These are phyloP conservation scores for Malurus cyaneus DNA, from an alignment of 2,113 vertebrate species.

Conservation along the genomic window DNA sequence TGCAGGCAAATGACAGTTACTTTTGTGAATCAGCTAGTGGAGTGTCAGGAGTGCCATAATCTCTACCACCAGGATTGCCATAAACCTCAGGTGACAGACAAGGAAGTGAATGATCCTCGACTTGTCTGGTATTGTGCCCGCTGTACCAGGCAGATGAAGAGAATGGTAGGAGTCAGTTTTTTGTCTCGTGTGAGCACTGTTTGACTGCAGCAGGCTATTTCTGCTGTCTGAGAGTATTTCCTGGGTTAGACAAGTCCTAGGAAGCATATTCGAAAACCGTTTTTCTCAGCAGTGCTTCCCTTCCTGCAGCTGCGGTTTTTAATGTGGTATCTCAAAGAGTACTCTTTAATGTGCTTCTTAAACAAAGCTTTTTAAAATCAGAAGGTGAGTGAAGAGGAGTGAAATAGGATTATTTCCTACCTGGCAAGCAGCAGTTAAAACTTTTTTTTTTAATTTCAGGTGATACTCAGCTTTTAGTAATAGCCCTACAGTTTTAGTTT, in stretches of 20 bases:
- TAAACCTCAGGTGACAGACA: slow-evolving; percentile 97
- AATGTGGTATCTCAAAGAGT: not conserved
- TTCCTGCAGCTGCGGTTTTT: not conserved
- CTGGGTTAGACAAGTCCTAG: not conserved
- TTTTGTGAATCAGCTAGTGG: slow-evolving; percentile 95
- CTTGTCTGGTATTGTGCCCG: slow-evolving; percentile 98
- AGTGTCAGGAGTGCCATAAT: slow-evolving; percentile 99
- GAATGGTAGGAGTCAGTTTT: slow-evolving; percentile 84
- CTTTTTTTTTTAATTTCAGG: not conserved
- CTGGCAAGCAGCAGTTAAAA: not conserved
- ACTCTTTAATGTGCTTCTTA: not conserved
- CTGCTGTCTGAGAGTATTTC: not conserved
- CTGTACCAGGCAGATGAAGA: slow-evolving; percentile 97
- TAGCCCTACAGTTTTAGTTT: not conserved
- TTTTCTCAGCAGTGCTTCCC: not conserved
- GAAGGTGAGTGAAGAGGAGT: not conserved
- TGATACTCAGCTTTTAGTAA: not conserved
- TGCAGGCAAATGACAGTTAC: slow-evolving; percentile 96
- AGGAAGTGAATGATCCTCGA: slow-evolving; percentile 96
- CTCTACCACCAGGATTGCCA: slow-evolving; percentile 99
- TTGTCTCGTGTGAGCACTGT: not conserved
- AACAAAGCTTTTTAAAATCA: not conserved
- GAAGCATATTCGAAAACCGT: not conserved
- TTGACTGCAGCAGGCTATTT: not conserved
- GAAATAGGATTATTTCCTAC: not conserved